Base-by-base conservation (phyloP, 2,888 invertebrate genomes). In the Germaria angustata region DNA sequence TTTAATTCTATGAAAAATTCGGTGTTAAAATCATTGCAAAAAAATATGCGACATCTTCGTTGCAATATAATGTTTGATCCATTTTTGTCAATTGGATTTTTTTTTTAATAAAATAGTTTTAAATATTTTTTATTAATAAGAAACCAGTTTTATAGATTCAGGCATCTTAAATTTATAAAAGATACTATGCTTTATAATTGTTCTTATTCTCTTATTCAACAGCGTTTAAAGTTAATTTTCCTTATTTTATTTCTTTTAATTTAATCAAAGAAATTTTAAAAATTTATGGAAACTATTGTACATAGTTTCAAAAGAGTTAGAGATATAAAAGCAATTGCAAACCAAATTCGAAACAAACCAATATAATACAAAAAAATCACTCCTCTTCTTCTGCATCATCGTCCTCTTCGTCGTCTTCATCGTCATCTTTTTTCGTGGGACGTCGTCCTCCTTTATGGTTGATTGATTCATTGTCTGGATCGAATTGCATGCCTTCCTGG, bases 401-500 rank as follows among this genome's bases (percentile, higher is more conserved):
- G 22, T 89, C 86, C n/a, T 87, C 87, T n/a, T 87, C 85, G 1
- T 86, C 85, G 1, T 86, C 85, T n/a, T 85, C 85, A 20, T 85
- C 85, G 15, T 84, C 86, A 3, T 85, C 86, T 7, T 87, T 87
- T 9, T 86, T 87, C 17, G 85, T 86, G 22, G 41, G 65, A n/a
- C 69, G 63, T 46, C 90, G 79, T 86, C 90, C 24, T 82, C 91
- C 76, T 79, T 85, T 89, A 53, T 89, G 88, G 84, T 89, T 89
- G 69, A 89, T 88, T 8, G 82, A 79, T 72, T 89, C 89, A 82
- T 88, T 87, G 15, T 89, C 90, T 4, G 89, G 89, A 85, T 92
- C 92, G 69, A 91, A 92, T 83, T 91, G 90, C 87, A 90, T 92
- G 72, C 91, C 91, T 51, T 90, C 91, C 69, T 92, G 93, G 66